These are phyloP conservation scores for Amphipoea lucens DNA, from an alignment of 2,888 invertebrate genomes.

Conservation along the genomic window DNA sequence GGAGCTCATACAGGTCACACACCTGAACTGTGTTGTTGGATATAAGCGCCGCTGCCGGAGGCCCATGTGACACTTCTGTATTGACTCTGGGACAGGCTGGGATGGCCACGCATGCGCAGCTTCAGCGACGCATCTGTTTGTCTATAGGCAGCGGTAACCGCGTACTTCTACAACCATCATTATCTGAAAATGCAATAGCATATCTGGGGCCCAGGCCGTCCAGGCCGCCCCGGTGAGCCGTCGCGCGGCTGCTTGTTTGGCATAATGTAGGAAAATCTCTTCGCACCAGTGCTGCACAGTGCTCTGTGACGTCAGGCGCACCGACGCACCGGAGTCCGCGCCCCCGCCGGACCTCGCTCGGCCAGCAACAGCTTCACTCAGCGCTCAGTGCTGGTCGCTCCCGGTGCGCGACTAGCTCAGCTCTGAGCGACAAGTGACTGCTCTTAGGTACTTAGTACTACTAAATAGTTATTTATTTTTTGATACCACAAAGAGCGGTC, in stretches of 20 bases:
- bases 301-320: neutral
- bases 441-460: neutral
- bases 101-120: neutral
- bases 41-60: neutral
- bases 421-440: neutral
- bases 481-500: neutral
- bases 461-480: neutral
- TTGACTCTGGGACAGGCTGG: neutral
- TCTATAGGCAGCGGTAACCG: too few relatives aligned
- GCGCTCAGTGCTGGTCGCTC: too few relatives aligned
- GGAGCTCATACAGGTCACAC: conserved; percentile 69
- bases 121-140: neutral
- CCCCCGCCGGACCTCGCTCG: too few relatives aligned
- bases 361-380: neutral
- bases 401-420: neutral
- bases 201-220: too few relatives aligned
- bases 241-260: neutral
- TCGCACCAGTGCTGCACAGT: too few relatives aligned
- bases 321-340: neutral
- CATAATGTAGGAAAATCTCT: neutral
- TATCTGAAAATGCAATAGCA: neutral
- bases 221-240: too few relatives aligned
- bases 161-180: neutral
- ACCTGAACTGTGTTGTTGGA: too few relatives aligned
- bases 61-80: neutral